phyloP scores from a whole-genome alignment of 2,113 vertebrate species.

The Morone chrysops region DNA sequence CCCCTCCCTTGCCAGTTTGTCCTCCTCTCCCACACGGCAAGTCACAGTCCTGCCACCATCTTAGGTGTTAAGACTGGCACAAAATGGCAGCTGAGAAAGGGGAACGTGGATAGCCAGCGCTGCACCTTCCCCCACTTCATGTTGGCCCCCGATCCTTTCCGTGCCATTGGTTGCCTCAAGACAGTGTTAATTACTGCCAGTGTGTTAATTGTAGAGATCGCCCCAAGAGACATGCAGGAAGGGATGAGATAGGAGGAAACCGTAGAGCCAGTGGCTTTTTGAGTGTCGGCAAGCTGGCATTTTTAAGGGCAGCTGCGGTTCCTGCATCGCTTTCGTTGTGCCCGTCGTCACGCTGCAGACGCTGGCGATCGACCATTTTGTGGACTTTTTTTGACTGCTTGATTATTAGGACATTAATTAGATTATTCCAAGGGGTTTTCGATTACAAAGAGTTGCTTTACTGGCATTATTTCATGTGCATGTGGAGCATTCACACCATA shows the following conservation, averaged over 20 bases:
- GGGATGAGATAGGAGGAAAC: constrained; percentile 73
- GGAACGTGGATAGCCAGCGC: constrained; percentile 59
- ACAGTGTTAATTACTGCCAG: constrained; percentile 83
- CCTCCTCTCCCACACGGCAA: constrained; percentile 76
- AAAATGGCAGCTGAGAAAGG: constrained; percentile 82
- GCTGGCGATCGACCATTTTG: constrained; percentile 66
- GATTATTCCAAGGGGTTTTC: constrained; percentile 44
- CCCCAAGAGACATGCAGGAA: constrained; percentile 71
- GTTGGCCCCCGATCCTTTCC: constrained; percentile 70
- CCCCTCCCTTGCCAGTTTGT: constrained; percentile 79
- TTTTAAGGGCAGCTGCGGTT: constrained; percentile 77
- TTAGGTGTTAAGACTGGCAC: constrained; percentile 83
- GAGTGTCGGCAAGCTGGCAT: constrained; percentile 73
- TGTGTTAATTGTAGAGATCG: constrained; percentile 82
- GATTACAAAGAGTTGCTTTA: constrained; percentile 53
- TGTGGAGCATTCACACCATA: constrained; percentile 33
- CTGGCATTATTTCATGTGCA: constrained; percentile 30
- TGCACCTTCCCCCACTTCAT: constrained; percentile 73
- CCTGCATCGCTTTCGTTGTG: constrained; percentile 44
- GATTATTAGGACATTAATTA: constrained; percentile 56
- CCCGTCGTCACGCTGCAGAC: constrained; percentile 59
- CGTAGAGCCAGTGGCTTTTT: constrained; percentile 58
- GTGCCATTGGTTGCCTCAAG: constrained; percentile 75
- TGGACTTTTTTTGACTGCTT: constrained; percentile 16
- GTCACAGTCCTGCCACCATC: constrained; percentile 85